Conservation (phyloP, 2,113 vertebrate genomes). For the Numida meleagris region DNA sequence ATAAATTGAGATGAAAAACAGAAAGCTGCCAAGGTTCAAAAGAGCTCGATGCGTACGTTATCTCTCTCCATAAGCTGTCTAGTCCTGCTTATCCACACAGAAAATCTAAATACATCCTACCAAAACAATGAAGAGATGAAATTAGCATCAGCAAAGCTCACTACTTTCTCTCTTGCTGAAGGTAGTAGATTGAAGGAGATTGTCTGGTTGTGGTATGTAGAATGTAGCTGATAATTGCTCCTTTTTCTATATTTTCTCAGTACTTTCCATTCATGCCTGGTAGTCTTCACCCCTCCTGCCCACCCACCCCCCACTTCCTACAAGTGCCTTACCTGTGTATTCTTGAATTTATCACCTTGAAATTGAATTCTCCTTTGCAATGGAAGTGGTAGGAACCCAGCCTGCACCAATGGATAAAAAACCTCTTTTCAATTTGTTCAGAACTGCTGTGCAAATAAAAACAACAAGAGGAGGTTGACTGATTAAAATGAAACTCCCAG, state of each 20-base stretch:
- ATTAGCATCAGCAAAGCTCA: slow-evolving; percentile 4
- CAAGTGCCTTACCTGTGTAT: slow-evolving; percentile 3
- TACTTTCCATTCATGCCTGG: not conserved
- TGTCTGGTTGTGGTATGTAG: not conserved
- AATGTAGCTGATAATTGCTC: not conserved
- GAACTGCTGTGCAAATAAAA: slow-evolving; percentile 55
- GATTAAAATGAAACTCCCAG: slow-evolving; percentile 39
- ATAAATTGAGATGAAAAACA: slow-evolving; percentile 30
- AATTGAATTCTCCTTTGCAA: slow-evolving; percentile 37
- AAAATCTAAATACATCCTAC: slow-evolving; percentile 29
- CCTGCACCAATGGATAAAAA: slow-evolving; percentile 3
- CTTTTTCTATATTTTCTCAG: not conserved
- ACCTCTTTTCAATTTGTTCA: slow-evolving; percentile 29
- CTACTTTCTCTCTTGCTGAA: not conserved
- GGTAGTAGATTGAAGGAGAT: not conserved
- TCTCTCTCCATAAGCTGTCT: not conserved
- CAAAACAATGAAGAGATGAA: slow-evolving; percentile 4
- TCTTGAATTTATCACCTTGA: slow-evolving; percentile 15
- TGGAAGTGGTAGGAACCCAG: not conserved
- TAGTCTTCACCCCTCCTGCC: not conserved
- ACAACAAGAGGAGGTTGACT: slow-evolving; percentile 19
- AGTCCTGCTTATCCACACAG: not conserved
- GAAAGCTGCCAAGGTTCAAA: not conserved
- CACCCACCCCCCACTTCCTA: not conserved
- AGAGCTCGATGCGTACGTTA: not conserved